Conservation (phyloP, 1,140 invertebrate species). For the Stenopsyche tienmushanensis region DNA sequence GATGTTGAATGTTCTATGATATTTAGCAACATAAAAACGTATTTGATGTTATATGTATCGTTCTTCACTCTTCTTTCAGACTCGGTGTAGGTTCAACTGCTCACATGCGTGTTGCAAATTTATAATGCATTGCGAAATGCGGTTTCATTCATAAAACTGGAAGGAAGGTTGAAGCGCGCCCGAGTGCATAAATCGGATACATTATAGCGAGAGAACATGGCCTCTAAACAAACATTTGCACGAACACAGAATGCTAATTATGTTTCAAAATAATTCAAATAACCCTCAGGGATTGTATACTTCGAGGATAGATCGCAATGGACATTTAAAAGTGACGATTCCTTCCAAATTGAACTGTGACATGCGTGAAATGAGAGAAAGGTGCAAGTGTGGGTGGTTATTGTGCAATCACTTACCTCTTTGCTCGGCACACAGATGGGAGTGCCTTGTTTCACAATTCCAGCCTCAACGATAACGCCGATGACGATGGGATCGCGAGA, state of each 20-base stretch:
- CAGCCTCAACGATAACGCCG: conserved; percentile 94
- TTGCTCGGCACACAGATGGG: conserved; percentile 95
- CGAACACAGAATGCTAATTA: no score
- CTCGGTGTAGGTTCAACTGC: no score
- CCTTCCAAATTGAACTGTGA: background rate
- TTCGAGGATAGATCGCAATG: no score
- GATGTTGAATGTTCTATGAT: no score
- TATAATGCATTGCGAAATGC: background rate
- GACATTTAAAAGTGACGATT: no score
- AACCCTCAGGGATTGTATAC: no score
- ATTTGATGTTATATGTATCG: no score
- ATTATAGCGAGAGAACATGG: background rate
- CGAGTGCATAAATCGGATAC: background rate
- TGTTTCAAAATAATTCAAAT: no score
- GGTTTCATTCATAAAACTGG: conserved; percentile 5
- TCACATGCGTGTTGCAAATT: no score
- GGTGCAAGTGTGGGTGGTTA: background rate
- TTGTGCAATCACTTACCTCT: conserved; percentile 67
- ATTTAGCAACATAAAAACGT: no score
- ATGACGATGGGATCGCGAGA: conserved; percentile 96
- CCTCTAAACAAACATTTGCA: background rate
- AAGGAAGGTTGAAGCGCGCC: background rate
- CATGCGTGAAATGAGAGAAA: no score
- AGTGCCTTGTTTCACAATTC: conserved; percentile 93
- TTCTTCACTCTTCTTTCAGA: no score